Percentiles rank a stretch among this genome's conserved stretches.
Evolutionary conservation across 2,113 vertebrate species (phyloP).

Genomic region (Nerophis ophidion): DNA sequence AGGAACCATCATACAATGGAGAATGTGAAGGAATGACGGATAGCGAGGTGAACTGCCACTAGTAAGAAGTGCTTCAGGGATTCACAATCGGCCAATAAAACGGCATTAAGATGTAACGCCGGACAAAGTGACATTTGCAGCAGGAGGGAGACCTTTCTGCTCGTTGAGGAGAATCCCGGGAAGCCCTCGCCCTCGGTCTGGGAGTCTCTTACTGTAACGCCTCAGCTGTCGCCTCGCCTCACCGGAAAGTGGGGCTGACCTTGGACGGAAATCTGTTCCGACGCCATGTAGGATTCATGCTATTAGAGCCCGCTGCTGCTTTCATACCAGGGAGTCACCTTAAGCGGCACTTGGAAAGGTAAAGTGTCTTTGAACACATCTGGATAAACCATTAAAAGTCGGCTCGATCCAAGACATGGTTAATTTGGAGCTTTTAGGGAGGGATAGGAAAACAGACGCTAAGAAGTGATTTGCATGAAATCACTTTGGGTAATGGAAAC

Average conservation of each 20-base stretch:
- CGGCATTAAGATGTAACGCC: slow-evolving; percentile 38
- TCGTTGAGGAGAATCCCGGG: background rate
- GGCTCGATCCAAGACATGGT: slow-evolving; percentile 9
- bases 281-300: slow-evolving; percentile 45
- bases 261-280: slow-evolving; percentile 38
- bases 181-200: background rate
- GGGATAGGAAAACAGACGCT: background rate
- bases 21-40: slow-evolving; percentile 18
- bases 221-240: background rate
- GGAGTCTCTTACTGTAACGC: slow-evolving; percentile 11
- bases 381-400: slow-evolving; percentile 45
- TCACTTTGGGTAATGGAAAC: too few relatives aligned
- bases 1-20: background rate
- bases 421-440: slow-evolving; percentile 1
- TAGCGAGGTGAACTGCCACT: slow-evolving; percentile 39
- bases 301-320: slow-evolving; percentile 19
- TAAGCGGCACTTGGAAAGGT: slow-evolving; percentile 51
- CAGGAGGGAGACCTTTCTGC: slow-evolving; percentile 21
- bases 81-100: slow-evolving; percentile 45
- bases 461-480: too few relatives aligned
- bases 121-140: slow-evolving; percentile 29
- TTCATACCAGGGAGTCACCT: slow-evolving; percentile 41
- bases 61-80: slow-evolving; percentile 29
- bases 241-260: slow-evolving; percentile 15
- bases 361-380: slow-evolving; percentile 50